These are phyloP conservation scores for Numida meleagris DNA, from an alignment of 2,113 vertebrate genomes.

Conservation along the genomic window DNA sequence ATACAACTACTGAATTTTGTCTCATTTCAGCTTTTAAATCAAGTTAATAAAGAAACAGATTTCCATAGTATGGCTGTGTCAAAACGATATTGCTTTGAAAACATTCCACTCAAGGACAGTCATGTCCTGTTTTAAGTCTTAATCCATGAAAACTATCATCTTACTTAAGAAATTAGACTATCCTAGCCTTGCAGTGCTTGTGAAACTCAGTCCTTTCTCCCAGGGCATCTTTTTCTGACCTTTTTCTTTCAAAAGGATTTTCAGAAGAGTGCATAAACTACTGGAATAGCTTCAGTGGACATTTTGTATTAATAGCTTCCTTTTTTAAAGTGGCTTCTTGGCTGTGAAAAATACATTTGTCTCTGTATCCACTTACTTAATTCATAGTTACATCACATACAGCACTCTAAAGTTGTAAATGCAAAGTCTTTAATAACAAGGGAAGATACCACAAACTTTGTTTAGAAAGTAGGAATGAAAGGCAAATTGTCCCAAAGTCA, in stretches of 20 bases:
- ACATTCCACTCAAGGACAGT: neutral
- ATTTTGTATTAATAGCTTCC: neutral
- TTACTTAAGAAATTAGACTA: neutral
- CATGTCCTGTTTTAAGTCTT: neutral
- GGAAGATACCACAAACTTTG: no score
- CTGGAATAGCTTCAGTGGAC: neutral
- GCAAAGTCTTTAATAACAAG: neutral
- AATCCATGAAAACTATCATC: neutral
- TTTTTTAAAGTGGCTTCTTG: neutral
- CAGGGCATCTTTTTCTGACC: neutral
- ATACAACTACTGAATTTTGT: neutral
- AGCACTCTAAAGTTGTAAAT: neutral
- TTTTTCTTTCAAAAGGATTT: neutral
- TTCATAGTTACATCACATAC: neutral
- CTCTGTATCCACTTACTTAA: neutral
- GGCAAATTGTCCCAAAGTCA: neutral
- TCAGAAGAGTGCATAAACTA: neutral
- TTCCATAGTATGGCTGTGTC: neutral
- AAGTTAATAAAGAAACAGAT: neutral
- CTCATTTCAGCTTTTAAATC: neutral
- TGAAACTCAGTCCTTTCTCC: neutral
- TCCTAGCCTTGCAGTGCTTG: neutral
- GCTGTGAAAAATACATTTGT: neutral
- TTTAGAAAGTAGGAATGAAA: neutral
- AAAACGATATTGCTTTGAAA: neutral